Evolutionary conservation across 2,888 invertebrate genomes (phyloP).

Genomic region (Drymonia ruficornis): DNA sequence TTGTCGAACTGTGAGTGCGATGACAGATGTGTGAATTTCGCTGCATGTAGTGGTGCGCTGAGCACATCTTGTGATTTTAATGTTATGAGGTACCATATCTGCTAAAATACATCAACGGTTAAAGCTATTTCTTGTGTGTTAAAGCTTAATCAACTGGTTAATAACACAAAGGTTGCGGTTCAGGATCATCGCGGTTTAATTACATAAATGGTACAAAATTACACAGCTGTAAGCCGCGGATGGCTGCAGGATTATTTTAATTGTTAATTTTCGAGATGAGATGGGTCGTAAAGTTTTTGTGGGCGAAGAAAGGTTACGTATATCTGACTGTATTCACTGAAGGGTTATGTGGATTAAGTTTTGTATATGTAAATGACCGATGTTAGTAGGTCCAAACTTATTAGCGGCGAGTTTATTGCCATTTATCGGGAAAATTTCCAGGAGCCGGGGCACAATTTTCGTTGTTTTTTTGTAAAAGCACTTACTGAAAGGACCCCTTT

Average conservation of each 20-base stretch:
- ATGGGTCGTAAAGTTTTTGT: slow-evolving; percentile 18
- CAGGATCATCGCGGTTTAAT: slow-evolving; percentile 37
- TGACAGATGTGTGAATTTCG: too few species aligned
- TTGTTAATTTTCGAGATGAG: slow-evolving; percentile 22
- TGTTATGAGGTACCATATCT: too few species aligned
- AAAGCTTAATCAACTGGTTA: slow-evolving; percentile 19
- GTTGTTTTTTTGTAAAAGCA: too few species aligned
- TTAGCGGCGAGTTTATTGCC: neutral
- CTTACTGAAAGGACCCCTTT: too few species aligned
- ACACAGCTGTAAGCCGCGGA: slow-evolving; percentile 22
- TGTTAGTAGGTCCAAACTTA: too few species aligned
- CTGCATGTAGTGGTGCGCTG: too few species aligned
- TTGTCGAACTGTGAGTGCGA: too few species aligned
- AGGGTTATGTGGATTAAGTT: neutral
- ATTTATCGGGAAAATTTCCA: too few species aligned
- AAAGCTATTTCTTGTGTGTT: slow-evolving; percentile 10
- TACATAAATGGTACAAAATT: slow-evolving; percentile 50
- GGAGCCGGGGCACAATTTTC: too few species aligned
- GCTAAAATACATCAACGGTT: slow-evolving; percentile 5
- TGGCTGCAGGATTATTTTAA: slow-evolving; percentile 13
- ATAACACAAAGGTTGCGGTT: slow-evolving; percentile 15
- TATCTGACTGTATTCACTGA: neutral
- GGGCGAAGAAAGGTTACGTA: neutral
- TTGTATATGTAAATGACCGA: neutral
- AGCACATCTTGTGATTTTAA: too few species aligned